phyloP scores from a whole-genome alignment of 1,140 invertebrate species.

The Microplitis mediator region DNA sequence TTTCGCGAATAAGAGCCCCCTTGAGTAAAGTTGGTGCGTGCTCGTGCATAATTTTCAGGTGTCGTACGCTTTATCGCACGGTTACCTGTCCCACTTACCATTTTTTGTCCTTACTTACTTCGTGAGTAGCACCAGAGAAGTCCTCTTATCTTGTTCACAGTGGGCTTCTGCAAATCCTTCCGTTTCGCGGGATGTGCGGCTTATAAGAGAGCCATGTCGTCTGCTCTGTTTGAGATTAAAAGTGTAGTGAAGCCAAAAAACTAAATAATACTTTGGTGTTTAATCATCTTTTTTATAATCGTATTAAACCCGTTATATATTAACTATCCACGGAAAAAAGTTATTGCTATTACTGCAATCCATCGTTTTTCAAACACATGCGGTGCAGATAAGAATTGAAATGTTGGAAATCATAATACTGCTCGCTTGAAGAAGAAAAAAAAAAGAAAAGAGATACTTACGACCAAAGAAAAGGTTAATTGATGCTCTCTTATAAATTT shows the following conservation, averaged over 20 bases:
- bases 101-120: conserved; percentile 36
- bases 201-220: neutral
- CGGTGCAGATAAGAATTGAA: too few species aligned
- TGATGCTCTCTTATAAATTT: too few species aligned
- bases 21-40: conserved; percentile 50
- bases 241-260: neutral
- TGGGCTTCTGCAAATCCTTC: conserved; percentile 39
- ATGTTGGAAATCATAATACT: too few species aligned
- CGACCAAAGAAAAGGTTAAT: too few species aligned
- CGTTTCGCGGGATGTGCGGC: conserved; percentile 1
- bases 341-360: too few species aligned
- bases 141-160: conserved; percentile 44
- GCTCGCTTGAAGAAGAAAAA: too few species aligned
- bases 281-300: too few species aligned
- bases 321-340: too few species aligned
- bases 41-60: conserved; percentile 55
- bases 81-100: conserved; percentile 59
- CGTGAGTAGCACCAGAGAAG: conserved; percentile 7
- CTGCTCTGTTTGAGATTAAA: neutral
- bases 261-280: too few species aligned
- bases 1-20: conserved; percentile 32
- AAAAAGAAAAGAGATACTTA: too few species aligned
- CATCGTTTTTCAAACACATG: too few species aligned
- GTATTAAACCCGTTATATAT: too few species aligned
- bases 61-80: conserved; percentile 53